Evolutionary conservation across 2,888 invertebrate genomes (phyloP).

Genomic region (Rotaria sp.): DNA sequence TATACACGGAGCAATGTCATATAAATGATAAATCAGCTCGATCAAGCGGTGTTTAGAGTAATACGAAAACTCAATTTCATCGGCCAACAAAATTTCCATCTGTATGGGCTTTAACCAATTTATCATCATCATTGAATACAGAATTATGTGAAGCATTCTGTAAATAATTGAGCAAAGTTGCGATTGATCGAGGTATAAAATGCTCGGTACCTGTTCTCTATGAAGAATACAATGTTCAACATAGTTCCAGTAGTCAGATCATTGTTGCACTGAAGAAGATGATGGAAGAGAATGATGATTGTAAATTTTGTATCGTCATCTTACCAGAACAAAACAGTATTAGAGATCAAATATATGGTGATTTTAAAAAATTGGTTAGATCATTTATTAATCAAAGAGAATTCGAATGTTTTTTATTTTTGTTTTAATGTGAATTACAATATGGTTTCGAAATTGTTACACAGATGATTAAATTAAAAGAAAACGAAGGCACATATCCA

Average conservation of each 20-base stretch:
- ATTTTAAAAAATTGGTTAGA: neutral
- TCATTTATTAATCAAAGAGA: neutral
- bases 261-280: neutral
- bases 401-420: neutral
- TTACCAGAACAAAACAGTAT: neutral
- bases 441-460: constrained; percentile 19
- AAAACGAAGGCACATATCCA: neutral
- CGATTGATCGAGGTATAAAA: neutral
- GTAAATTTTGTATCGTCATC: neutral
- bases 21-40: neutral
- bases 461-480: constrained; percentile 24
- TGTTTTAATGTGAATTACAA: neutral
- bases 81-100: neutral
- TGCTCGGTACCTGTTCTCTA: neutral
- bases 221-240: neutral
- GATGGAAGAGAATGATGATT: neutral
- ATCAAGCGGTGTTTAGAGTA: neutral
- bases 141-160: neutral
- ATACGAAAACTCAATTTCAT: neutral
- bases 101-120: neutral
- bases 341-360: neutral
- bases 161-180: neutral
- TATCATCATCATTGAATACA: neutral
- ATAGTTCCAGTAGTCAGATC: neutral
- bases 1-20: neutral